Base-by-base conservation (phyloP, 2,113 vertebrate genomes). In the Microtus oregoni region DNA sequence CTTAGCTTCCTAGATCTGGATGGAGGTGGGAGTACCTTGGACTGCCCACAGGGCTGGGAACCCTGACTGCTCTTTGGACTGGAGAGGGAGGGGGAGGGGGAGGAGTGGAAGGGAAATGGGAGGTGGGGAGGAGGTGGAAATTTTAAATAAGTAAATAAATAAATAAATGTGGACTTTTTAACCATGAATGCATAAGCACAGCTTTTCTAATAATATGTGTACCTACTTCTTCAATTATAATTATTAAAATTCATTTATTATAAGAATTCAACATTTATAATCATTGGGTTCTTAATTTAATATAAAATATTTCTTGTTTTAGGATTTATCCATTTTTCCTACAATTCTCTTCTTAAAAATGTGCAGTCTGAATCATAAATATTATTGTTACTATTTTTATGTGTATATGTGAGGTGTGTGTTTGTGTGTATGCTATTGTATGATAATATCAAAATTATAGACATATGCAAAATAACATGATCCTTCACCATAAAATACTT, bases 201-300 rank as follows among this genome's bases (percentile, higher is more conserved):
- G 7, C 1, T 0, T 10, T 30, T 58, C 35, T 52, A 28, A 17
- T 2, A 72, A 0, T 38, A 28, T 63, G 24, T 52, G 7, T 72
- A 35, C 32, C 35, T 72, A 35, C 32, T 8, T 72, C 12, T 1
- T 86, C 55, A 72, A 32, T 38, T 93, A 35, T 82, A 32, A 52
- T 75, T 85, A 4, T 50, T 24, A 24, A 86, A 30, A 86, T 8
- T 10, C 7, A 32, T 68, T 68, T 85, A 17, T 65, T 32, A 85
- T 44, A 47, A 28, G 11, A 67, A 32, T 20, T 86, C 13, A 9
- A 67, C 17, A 67, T 85, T 47, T 30, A 86, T 13, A 47, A 67
- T 47, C 8, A 19, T 19, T 1, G 19, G 0, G 9, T 35, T 11
- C 1, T 70, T 50, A 35, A n/a, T 24, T 3, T 70, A 52, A 50